A percentile compares a stretch with the other conserved stretches of the same genome.
Conservation (phyloP, 2,797 vertebrate genomes). For the Scyliorhinus canicula region DNA sequence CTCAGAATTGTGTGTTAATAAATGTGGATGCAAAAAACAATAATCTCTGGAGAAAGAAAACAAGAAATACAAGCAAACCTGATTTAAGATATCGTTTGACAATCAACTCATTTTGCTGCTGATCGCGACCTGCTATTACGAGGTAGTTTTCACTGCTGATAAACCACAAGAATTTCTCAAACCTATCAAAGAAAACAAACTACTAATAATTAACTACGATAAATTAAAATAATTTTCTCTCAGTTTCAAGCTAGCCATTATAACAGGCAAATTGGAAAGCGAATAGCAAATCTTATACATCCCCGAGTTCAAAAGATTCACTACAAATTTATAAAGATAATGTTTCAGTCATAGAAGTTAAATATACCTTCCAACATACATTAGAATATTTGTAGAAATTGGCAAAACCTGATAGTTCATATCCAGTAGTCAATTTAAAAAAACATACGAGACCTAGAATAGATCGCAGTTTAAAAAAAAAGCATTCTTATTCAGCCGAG, state of each 20-base stretch:
- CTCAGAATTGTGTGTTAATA: not conserved
- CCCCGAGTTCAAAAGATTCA: not conserved
- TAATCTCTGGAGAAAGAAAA: not conserved
- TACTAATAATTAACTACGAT: not conserved
- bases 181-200: conserved; percentile 65
- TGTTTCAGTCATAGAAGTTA: not conserved
- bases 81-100: conserved; percentile 85
- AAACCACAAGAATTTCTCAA: conserved; percentile 99
- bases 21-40: not conserved
- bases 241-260: not conserved
- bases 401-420: not conserved
- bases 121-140: conserved; percentile 88
- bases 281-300: not conserved
- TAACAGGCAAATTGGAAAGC: not conserved
- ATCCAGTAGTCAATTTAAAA: not conserved
- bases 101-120: conserved; percentile 97
- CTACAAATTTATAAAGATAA: not conserved
- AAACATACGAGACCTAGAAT: not conserved
- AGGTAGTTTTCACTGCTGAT: conserved; percentile 96
- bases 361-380: not conserved
- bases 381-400: not conserved
- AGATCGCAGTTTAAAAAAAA: not conserved
- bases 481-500: not conserved
- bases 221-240: not conserved
- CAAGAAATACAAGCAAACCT: conserved; percentile 55